Evolutionary conservation across 2,888 invertebrate genomes (phyloP).

Genomic region (Drosophila pseudotakahashii): DNA sequence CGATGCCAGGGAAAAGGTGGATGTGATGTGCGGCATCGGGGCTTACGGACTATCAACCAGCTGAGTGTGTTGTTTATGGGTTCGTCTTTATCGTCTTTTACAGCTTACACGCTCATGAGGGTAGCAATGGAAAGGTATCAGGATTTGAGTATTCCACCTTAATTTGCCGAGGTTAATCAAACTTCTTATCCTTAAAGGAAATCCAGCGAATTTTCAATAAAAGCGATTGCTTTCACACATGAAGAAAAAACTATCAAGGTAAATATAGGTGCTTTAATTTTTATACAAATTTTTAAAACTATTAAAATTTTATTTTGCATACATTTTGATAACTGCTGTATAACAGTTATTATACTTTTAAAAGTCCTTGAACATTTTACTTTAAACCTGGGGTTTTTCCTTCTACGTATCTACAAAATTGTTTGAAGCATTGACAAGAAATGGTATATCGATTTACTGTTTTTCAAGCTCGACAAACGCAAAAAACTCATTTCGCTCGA

Average conservation of each 20-base stretch:
- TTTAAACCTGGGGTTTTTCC: not conserved
- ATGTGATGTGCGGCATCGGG: conserved; percentile 30
- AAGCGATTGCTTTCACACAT: not conserved
- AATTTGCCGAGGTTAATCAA: conserved; percentile 25
- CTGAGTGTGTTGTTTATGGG: conserved; percentile 38
- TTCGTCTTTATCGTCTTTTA: conserved; percentile 31
- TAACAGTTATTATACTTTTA: too few relatives aligned
- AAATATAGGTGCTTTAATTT: too few relatives aligned
- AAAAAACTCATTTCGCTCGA: conserved; percentile 43
- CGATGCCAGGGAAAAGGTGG: conserved; percentile 51
- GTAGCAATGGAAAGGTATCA: conserved; percentile 21
- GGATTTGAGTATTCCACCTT: conserved; percentile 27
- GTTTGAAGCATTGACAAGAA: conserved; percentile 10
- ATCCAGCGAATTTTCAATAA: not conserved
- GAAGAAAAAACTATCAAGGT: not conserved
- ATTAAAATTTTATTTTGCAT: too few relatives aligned
- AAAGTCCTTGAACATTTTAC: too few relatives aligned
- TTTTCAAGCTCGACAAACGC: conserved; percentile 3
- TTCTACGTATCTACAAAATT: not conserved
- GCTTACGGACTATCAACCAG: conserved; percentile 45
- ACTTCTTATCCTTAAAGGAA: not conserved
- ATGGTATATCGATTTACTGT: conserved; percentile 35
- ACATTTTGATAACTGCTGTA: too few relatives aligned
- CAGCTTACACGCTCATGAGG: conserved; percentile 15
- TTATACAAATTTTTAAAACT: too few relatives aligned